phyloP scores from a whole-genome alignment of 2,888 invertebrate species.

The Neoascia interrupta region DNA sequence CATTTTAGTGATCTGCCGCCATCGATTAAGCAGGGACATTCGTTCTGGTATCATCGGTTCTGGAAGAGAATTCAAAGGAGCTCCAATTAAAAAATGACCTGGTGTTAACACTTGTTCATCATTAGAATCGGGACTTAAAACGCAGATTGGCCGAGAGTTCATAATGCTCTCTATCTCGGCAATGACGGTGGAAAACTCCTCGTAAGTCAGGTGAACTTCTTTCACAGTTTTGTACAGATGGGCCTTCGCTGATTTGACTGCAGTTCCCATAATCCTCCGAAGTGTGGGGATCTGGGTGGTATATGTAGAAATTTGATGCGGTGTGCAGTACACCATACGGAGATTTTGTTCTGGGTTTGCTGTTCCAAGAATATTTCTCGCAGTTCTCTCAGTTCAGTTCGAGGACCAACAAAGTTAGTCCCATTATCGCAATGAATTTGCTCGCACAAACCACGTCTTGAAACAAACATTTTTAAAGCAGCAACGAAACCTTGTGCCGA shows the following conservation, averaged over 20 bases:
- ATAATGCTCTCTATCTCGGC: background rate
- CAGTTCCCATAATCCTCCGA: slow-evolving; percentile 10
- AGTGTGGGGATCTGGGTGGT: slow-evolving; percentile 8
- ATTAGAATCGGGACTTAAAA: background rate
- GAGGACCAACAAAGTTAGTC: background rate
- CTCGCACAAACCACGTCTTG: background rate
- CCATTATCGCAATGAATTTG: slow-evolving; percentile 5
- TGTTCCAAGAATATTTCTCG: background rate
- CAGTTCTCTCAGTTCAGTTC: too few relatives aligned
- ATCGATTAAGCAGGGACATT: background rate
- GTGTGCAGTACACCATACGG: slow-evolving; percentile 5
- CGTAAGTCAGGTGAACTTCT: background rate
- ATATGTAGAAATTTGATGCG: background rate
- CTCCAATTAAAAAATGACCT: background rate
- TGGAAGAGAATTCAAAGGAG: background rate
- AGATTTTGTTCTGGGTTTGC: background rate
- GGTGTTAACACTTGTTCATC: background rate
- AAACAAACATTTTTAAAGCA: background rate
- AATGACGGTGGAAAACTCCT: background rate
- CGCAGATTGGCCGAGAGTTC: background rate
- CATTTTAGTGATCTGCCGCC: background rate
- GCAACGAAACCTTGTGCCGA: too few relatives aligned
- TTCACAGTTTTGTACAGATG: background rate
- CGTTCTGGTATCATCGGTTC: background rate
- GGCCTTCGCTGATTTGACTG: background rate